Base-by-base conservation (phyloP, 2,113 vertebrate species). In the Empidonax alnorum region DNA sequence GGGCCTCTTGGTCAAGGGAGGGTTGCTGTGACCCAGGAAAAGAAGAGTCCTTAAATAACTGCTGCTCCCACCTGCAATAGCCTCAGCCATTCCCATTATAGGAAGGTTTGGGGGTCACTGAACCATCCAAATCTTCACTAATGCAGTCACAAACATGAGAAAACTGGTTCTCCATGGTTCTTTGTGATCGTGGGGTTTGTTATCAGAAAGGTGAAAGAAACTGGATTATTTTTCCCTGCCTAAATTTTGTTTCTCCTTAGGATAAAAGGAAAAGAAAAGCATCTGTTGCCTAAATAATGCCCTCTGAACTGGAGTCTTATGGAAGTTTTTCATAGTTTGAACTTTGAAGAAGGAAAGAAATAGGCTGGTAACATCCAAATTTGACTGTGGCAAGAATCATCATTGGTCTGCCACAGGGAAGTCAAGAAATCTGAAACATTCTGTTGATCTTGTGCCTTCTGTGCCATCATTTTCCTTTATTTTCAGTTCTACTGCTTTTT, bases 1-100 rank as follows among this genome's bases (percentile, higher is more conserved):
- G 49, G 49, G 49, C 7, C 49, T 49, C 23, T 24, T 30, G 6
- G 2, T 28, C 0, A 0, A 52, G 76, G 28, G 72, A 59, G 7
- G 3, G n/a, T 13, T 59, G n/a, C 23, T 74, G 41, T 1, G 3
- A 33, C 19, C 17, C 39, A 67, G 33, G 44, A 23, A 39, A 55
- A 4, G 3, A 41, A 30, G 17, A 82, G 2, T 28, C 6, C 35
- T 78, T 30, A 53, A 66, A 13, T 6, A 23, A 2, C 17, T 33
- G 21, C 47, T 46, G 25, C 18, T 87, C 30, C 33, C 74, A 82
- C 8, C 15, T 49, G 46, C 31, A 71, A 24, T 6, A 39, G 3
- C 16, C 50, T 68, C 67, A 63, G 24, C 35, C 30, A 20, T 82
- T 37, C 46, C 41, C 16, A 13, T 39, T 61, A n/a, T 61, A 27